phyloP scores from a whole-genome alignment of 2,113 vertebrate species.

The Urocynchramus pylzowi region DNA sequence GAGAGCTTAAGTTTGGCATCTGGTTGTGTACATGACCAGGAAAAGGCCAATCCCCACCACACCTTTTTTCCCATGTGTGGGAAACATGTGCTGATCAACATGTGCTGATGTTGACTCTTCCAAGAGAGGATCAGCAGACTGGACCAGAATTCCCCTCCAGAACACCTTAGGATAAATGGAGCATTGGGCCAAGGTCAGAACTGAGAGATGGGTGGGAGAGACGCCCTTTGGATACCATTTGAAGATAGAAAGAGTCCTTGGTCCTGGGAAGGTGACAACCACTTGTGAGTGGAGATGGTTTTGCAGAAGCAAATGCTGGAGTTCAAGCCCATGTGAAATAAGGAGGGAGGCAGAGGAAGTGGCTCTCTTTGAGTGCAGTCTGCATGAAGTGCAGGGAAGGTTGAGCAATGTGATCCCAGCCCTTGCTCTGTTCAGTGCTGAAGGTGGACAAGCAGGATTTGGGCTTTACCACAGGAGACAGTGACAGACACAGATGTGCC shows the following conservation, averaged over 20 bases:
- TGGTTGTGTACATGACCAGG: rapidly evolving
- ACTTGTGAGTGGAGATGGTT: neutral
- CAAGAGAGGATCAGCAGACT: neutral
- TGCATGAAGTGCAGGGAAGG: neutral
- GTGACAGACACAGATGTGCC: neutral
- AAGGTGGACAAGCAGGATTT: neutral
- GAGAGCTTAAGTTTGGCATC: neutral
- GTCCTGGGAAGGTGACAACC: neutral
- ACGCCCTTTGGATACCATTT: neutral
- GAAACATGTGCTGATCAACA: too few relatives aligned
- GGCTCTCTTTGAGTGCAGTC: neutral
- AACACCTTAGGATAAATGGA: neutral
- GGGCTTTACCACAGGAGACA: neutral
- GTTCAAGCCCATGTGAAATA: neutral
- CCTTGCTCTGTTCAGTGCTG: neutral
- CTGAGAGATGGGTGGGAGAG: neutral
- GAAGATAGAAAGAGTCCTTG: neutral
- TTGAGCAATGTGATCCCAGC: neutral
- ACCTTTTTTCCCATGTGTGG: neutral
- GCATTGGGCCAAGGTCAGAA: neutral
- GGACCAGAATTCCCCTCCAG: neutral
- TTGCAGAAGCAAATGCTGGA: neutral
- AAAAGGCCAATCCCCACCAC: neutral
- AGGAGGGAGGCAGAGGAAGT: neutral
- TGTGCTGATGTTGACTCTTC: neutral